phyloP scores from a whole-genome alignment of 1,140 invertebrate genomes.

The Physella acuta region DNA sequence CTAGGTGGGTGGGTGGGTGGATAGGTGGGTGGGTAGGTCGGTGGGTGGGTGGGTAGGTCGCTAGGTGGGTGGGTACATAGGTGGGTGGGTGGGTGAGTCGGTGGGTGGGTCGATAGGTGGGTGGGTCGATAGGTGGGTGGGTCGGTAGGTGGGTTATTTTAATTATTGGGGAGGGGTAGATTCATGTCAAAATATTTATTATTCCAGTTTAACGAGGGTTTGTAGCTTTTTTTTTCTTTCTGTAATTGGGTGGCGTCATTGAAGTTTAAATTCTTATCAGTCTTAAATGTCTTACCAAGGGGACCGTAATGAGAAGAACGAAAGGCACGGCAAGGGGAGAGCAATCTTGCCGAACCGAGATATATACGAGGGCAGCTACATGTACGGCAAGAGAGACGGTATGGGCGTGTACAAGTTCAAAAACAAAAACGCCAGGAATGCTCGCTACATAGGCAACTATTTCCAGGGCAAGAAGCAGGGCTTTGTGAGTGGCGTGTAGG shows the following conservation, averaged over 20 bases:
- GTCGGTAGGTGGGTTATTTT: too few relatives aligned
- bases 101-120: too few relatives aligned
- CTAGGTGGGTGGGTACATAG: too few relatives aligned
- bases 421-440: conserved; percentile 14
- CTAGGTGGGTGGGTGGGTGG: too few relatives aligned
- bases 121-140: too few relatives aligned
- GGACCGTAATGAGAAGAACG: conserved; percentile 22
- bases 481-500: conserved; percentile 7
- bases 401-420: conserved; percentile 18
- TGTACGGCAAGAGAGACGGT: conserved; percentile 22
- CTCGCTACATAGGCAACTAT: conserved; percentile 20
- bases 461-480: conserved; percentile 21
- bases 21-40: too few relatives aligned
- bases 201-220: neutral
- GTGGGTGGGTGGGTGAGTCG: too few relatives aligned
- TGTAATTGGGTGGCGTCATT: neutral
- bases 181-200: neutral
- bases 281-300: neutral
- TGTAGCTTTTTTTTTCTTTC: too few relatives aligned
- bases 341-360: conserved; percentile 21
- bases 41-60: too few relatives aligned
- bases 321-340: conserved; percentile 18
- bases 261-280: neutral
- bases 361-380: conserved; percentile 18
- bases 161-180: neutral